phyloP scores from a whole-genome alignment of 2,797 vertebrate genomes.

The Sebastes minor region DNA sequence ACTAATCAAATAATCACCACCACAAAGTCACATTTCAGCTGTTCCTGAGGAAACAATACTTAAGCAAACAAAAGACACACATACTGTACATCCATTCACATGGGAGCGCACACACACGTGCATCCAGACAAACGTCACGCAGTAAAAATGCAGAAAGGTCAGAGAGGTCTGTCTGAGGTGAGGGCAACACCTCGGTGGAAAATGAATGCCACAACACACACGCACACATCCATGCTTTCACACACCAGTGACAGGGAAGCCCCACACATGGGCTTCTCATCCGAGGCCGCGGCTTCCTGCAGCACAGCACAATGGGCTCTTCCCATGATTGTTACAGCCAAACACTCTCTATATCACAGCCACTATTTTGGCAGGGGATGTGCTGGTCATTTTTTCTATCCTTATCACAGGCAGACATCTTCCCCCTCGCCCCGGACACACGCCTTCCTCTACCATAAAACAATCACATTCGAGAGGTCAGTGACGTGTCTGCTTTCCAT shows the following conservation, averaged over 20 bases:
- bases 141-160: conserved; percentile 35
- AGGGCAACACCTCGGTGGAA: conserved; percentile 51
- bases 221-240: neutral
- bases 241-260: conserved; percentile 49
- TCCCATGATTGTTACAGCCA: conserved; percentile 80
- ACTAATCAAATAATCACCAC: conserved; percentile 60
- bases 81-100: neutral
- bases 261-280: conserved; percentile 70
- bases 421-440: conserved; percentile 55
- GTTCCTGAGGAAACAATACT: conserved; percentile 48
- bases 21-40: conserved; percentile 41
- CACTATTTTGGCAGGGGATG: conserved; percentile 75
- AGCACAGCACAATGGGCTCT: conserved; percentile 79
- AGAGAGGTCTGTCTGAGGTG: conserved; percentile 16
- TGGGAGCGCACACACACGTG: conserved; percentile 11
- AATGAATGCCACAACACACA: conserved; percentile 12
- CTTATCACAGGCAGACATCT: conserved; percentile 83
- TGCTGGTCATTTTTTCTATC: conserved; percentile 72
- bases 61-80: conserved; percentile 46
- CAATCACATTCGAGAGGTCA: conserved; percentile 31
- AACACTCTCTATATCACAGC: conserved; percentile 57
- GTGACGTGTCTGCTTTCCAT: conserved; percentile 59
- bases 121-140: neutral
- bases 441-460: conserved; percentile 68
- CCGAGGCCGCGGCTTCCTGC: conserved; percentile 71